Base-by-base conservation (phyloP, 2,113 vertebrate species). In the Copsychus sechellarum region DNA sequence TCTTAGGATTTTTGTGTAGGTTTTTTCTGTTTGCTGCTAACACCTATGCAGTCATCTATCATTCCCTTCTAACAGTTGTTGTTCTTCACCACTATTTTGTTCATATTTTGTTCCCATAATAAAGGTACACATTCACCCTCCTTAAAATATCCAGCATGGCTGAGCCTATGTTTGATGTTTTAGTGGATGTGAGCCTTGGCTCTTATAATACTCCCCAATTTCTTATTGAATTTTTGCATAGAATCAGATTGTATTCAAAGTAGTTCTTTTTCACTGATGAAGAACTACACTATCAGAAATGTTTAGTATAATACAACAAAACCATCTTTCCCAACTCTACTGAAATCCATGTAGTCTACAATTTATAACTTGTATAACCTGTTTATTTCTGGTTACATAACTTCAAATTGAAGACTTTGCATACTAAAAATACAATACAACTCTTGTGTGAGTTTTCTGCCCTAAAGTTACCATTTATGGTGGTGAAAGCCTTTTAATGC, bases 11-110 rank as follows among this genome's bases (percentile, higher is more conserved):
- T 64, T 82, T 48, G 26, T 8, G 10, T 57, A n/a, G 4, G 0
- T 53, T 84, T 69, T 56, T 57, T 20, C 10, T 81, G 5, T 62
- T 90, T 61, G 29, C 50, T 70, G 19, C 28, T 53, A 51, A 62
- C 1, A 6, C 2, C 13, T 38, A 5, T 56, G 14, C 9, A 58
- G 5, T 74, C 15, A 64, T 54, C 25, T 54, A 2, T 57, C 1
- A 36, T 53, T 60, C 78, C 16, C 48, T 74, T 64, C 28, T 47
- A 76, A 33, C 5, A 54, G 16, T 13, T 21, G 25, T 2, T 71
- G 33, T 38, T 67, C 29, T 60, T 90, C 42, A 50, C 31, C 3
- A 10, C 24, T 87, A 43, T 25, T 58, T 71, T 21, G 5, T 53
- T 79, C 25, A 16, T 45, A 23, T 1, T 34, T 79, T 58, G 50